Base-by-base conservation (phyloP, 1,140 invertebrate species). In the Drosophila paulistorum region DNA sequence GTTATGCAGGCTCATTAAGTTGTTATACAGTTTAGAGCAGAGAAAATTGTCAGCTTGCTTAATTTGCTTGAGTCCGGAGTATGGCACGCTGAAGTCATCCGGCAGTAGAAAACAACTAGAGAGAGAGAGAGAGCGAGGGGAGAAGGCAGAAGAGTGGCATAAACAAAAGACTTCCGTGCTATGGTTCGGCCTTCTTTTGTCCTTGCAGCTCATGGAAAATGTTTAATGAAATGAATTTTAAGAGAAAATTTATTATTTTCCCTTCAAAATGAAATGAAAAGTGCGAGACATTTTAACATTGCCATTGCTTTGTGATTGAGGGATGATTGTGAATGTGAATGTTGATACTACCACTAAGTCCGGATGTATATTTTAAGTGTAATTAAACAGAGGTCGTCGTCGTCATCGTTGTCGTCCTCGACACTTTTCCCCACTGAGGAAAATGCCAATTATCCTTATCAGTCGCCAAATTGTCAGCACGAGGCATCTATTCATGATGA, bases 1-100 rank as follows among this genome's bases (percentile, higher is more conserved):
- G 84, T 89, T 89, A 89, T 89, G 84, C 84, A 84, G 84, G 84
- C 84, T 89, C 84, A 89, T 89, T 89, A 89, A 89, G 84, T 89
- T 89, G 84, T 89, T 89, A 87, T 89, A 84, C 84, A 89, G 84
- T 89, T 89, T 89, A 89, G 84, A 89, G 84, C 51, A 77, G 75
- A 73, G 84, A 89, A 89, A 89, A 89, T 89, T 89, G 85, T 89
- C 84, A 89, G 84, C 84, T 81, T 77, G 77, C 84, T 89, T 89
- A 89, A 89, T 89, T 89, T 89, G 85, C 68, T 63, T 68, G 66
- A 76, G 68, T 73, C 74, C 51, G 71, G 59, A 65, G 57, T 55
- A 23, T 35, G 37, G 54, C n/a, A n/a, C 3, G 33, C 37, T 23
- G 51, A 14, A 7, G 10, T n/a, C 3, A 6, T 58, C 55, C 33